Conservation (phyloP, 2,113 vertebrate genomes). For the Gyps fulvus region DNA sequence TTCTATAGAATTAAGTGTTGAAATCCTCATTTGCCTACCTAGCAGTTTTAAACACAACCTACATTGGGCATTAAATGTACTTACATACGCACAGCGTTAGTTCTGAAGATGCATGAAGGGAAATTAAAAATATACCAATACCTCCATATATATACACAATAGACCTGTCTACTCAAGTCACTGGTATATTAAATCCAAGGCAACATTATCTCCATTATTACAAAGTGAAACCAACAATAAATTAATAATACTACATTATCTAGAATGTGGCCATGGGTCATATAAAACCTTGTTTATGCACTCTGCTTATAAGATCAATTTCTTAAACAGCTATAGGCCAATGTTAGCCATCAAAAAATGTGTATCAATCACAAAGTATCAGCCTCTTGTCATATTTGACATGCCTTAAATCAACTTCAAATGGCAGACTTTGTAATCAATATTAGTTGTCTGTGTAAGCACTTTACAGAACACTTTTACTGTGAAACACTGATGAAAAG, state of each 20-base stretch:
- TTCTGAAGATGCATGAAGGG: neutral
- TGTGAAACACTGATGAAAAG: neutral
- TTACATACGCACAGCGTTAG: neutral
- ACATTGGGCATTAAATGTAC: neutral
- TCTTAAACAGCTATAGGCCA: conserved; percentile 3
- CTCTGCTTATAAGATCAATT: conserved; percentile 28
- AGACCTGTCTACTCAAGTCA: neutral
- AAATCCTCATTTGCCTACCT: conserved; percentile 34
- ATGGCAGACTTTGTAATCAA: neutral
- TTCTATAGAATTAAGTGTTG: conserved; percentile 46
- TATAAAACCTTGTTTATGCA: neutral
- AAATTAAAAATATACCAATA: conserved; percentile 1
- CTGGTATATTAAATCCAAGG: neutral
- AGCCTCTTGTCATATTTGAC: neutral
- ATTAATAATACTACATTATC: conserved; percentile 6
- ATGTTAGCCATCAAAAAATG: conserved; percentile 7
- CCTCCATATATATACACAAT: neutral
- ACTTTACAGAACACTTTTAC: conserved; percentile 22
- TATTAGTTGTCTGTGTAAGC: neutral
- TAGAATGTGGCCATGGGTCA: neutral
- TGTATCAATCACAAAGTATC: neutral
- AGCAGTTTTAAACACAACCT: conserved; percentile 32
- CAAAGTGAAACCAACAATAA: conserved; percentile 11
- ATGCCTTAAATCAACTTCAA: conserved; percentile 31
- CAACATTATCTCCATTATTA: neutral